phyloP scores from a whole-genome alignment of 1,140 invertebrate species.

The Telenomus remus region DNA sequence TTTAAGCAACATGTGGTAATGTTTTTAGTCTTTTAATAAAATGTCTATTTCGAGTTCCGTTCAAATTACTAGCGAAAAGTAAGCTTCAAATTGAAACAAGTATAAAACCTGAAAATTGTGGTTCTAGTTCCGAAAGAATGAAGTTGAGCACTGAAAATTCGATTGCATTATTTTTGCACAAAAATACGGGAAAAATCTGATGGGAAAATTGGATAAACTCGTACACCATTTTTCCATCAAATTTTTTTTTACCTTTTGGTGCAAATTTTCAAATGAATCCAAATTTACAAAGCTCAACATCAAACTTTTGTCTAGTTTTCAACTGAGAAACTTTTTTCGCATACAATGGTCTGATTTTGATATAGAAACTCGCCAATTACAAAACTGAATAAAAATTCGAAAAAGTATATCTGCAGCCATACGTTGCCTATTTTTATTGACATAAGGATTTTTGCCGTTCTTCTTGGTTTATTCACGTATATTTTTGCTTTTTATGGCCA shows the following conservation, averaged over 20 bases:
- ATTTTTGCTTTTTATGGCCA: not conserved
- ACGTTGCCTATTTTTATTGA: slow-evolving; percentile 61
- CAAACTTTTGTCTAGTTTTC: too few relatives aligned
- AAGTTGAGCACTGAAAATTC: too few relatives aligned
- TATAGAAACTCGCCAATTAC: slow-evolving; percentile 56
- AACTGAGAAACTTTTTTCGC: slow-evolving; percentile 3
- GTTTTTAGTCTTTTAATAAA: not conserved
- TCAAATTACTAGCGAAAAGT: slow-evolving; percentile 14
- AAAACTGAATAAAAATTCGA: slow-evolving; percentile 65
- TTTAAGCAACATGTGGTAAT: slow-evolving; percentile 4
- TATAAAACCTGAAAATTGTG: too few relatives aligned
- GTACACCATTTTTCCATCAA: too few relatives aligned
- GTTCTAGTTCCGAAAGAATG: too few relatives aligned
- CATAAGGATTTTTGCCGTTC: slow-evolving; percentile 71
- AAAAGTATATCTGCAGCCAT: slow-evolving; percentile 62
- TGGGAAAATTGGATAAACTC: too few relatives aligned
- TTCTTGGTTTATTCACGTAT: slow-evolving; percentile 3
- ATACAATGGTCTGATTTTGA: slow-evolving; percentile 7
- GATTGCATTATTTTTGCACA: too few relatives aligned
- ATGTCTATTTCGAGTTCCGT: slow-evolving; percentile 7
- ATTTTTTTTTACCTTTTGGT: too few relatives aligned
- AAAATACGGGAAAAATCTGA: too few relatives aligned
- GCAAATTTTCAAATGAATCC: too few relatives aligned
- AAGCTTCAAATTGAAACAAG: too few relatives aligned
- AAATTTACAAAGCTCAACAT: too few relatives aligned